Percentiles rank a stretch among this genome's conserved stretches.
phyloP scores from a whole-genome alignment of 2,888 invertebrate species.

The Protula sp. region DNA sequence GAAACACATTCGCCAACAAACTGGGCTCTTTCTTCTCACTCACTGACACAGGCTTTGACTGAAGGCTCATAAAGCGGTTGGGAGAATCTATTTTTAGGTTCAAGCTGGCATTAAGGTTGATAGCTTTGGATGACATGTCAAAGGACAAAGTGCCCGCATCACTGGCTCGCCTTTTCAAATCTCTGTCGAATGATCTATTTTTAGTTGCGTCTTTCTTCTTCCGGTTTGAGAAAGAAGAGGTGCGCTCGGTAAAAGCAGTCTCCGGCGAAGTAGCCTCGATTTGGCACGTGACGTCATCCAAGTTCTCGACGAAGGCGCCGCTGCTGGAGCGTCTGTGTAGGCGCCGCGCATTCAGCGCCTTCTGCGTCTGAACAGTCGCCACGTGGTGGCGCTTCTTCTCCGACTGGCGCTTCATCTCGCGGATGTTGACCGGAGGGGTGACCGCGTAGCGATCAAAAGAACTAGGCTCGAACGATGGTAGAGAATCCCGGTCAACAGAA shows the following conservation, averaged over 20 bases:
- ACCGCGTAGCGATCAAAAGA: background rate
- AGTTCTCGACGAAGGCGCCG: background rate
- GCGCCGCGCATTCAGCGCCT: background rate
- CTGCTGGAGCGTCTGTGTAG: background rate
- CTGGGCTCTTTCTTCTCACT: background rate
- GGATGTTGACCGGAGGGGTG: background rate
- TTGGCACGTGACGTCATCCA: background rate
- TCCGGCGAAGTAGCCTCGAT: background rate
- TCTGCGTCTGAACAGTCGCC: background rate
- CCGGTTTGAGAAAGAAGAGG: background rate
- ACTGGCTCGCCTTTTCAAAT: background rate
- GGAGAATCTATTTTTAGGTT: slow-evolving; percentile 8
- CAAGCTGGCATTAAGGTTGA: background rate
- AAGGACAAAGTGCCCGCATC: background rate
- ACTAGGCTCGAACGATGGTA: background rate
- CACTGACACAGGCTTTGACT: slow-evolving; percentile 6
- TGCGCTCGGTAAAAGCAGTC: background rate
- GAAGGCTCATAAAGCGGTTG: slow-evolving; percentile 8
- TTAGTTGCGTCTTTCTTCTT: background rate
- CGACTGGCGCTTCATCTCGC: background rate
- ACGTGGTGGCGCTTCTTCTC: background rate
- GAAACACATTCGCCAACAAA: too few species aligned
- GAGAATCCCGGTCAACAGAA: background rate
- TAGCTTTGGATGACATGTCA: background rate
- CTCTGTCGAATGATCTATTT: background rate